Evolutionary conservation across 2,888 invertebrate species (phyloP), one percentile per base, ranked within the genome.

Genomic region (Agriotes lineatus): DNA sequence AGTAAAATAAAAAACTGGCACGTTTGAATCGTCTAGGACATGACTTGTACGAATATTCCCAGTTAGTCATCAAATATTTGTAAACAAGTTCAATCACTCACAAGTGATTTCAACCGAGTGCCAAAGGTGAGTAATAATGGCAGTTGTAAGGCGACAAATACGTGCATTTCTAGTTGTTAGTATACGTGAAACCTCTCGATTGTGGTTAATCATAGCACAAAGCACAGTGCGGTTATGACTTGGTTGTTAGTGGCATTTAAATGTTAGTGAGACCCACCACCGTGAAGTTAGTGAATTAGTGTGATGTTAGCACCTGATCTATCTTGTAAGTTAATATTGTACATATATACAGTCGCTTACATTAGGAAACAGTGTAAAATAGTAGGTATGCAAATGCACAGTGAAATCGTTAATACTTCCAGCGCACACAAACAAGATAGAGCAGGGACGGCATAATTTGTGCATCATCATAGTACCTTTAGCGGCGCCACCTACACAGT

Each of bases 401-500:
- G 12, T 37, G 5, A 19, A n/a, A 19, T 6, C 18, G n/a, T 20
- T 19, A 44, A 19, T 20, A 7, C 20, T 1, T 4, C n/a, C 25
- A 50, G 33, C 33, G 33, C 33, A 33, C 18, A 48, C 68, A 60
- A 59, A 74, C 72, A 73, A 73, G 72, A 74, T 73, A 69, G 73
- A 74, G 65, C 72, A 74, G 71, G 71, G 56, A 56, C 19, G 37
- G 45, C 14, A 59, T 62, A 62, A 65, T 72, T 71, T 65, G 72
- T 75, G 74, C 72, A 71, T 70, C 69, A 52, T 71, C 63, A 72
- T 71, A 70, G 67, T 87, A 87, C 87, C 87, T 87, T 86, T 87
- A 80, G 82, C 84, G 76, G 84, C 80, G 81, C 85, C 86, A 82
- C 86, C 86, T 81, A 86, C 85, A 86, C 89, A 89, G 88, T 88